These are phyloP conservation scores for Stictonetta naevosa DNA, from an alignment of 2,113 vertebrate genomes.

Conservation along the genomic window DNA sequence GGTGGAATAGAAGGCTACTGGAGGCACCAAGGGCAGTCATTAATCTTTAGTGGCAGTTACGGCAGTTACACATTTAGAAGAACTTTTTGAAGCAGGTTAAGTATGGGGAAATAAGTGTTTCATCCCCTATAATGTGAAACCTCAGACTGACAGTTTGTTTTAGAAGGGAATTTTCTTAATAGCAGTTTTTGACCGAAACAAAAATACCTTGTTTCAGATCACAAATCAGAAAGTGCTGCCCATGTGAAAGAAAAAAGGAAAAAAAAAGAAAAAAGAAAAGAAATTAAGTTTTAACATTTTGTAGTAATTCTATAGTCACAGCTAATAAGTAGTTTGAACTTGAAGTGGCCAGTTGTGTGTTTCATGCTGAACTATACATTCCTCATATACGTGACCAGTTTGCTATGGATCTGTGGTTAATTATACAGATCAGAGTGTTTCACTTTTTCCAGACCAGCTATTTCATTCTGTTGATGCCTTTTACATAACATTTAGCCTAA, in stretches of 20 bases:
- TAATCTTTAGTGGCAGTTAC: conserved; percentile 9
- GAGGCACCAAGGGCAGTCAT: neutral
- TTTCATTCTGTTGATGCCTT: neutral
- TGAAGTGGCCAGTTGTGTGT: neutral
- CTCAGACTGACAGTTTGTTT: conserved; percentile 55
- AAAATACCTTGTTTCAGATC: conserved; percentile 59
- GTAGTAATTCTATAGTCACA: conserved; percentile 13
- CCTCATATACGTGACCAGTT: neutral
- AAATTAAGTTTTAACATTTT: conserved; percentile 5
- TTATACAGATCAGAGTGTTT: neutral
- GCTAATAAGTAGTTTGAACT: neutral
- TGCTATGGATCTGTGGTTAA: neutral
- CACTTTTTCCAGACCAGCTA: neutral
- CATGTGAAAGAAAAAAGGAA: neutral
- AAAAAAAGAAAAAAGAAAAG: neutral
- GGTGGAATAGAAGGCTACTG: neutral
- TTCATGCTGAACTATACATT: neutral
- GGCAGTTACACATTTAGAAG: neutral
- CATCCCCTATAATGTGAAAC: conserved; percentile 20
- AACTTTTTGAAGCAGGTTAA: conserved; percentile 48
- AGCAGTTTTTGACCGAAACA: conserved; percentile 49
- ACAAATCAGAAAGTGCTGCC: conserved; percentile 55
- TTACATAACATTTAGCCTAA: neutral
- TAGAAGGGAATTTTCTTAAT: conserved; percentile 63
- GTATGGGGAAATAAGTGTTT: conserved; percentile 5